Evolutionary conservation across 2,888 invertebrate species (phyloP).

Genomic region (Tiphia femorata): DNA sequence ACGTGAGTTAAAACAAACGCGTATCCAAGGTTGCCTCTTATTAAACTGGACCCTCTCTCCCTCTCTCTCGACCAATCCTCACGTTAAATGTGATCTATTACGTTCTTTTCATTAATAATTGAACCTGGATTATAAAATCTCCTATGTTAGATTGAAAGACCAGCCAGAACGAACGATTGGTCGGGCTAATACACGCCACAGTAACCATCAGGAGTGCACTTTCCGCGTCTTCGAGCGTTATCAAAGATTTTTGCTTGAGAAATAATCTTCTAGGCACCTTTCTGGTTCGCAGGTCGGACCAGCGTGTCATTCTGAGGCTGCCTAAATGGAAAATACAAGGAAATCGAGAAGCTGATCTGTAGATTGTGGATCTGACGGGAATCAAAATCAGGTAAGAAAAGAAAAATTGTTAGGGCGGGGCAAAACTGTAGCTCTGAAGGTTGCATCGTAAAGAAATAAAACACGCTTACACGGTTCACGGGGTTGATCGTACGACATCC

Average conservation of each 20-base stretch:
- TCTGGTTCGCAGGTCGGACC: slow-evolving; percentile 47
- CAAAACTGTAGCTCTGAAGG: no score
- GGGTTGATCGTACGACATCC: slow-evolving; percentile 50
- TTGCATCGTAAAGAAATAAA: no score
- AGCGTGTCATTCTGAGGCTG: slow-evolving; percentile 41
- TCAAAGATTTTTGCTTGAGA: slow-evolving; percentile 43
- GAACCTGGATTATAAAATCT: slow-evolving; percentile 58
- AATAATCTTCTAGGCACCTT: slow-evolving; percentile 58
- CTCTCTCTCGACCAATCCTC: no score
- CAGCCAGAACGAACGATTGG: slow-evolving; percentile 50
- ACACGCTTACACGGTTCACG: slow-evolving; percentile 45
- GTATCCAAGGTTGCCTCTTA: no score
- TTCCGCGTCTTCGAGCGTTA: slow-evolving; percentile 22
- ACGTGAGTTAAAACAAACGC: no score
- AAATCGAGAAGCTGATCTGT: neutral
- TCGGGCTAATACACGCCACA: slow-evolving; percentile 49
- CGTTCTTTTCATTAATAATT: no score
- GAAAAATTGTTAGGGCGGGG: no score
- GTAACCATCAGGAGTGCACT: slow-evolving; percentile 40
- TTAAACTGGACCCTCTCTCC: no score
- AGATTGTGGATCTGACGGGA: no score
- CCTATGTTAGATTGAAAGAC: slow-evolving; percentile 53
- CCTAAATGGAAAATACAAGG: slow-evolving; percentile 31
- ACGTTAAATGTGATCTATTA: neutral
- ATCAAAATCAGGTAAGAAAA: no score